A percentile compares a stretch with the other conserved stretches of the same genome.
These are phyloP conservation scores for Heterotilapia buettikoferi DNA, from an alignment of 2,113 vertebrate genomes.

Conservation along the genomic window DNA sequence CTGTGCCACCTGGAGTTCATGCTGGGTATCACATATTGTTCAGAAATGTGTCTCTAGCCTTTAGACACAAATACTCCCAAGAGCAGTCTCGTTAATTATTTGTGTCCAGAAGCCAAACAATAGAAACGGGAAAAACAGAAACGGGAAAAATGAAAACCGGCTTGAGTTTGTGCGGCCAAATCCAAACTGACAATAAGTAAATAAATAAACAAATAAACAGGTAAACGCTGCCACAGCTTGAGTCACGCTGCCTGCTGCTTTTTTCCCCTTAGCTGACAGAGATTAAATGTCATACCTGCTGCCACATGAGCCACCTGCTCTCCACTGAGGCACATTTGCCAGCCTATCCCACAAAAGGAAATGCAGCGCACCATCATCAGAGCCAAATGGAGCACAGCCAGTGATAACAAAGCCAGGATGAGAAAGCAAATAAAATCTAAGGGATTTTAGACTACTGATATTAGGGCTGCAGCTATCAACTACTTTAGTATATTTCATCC, in stretches of 20 bases:
- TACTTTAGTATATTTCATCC: not conserved
- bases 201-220: not conserved
- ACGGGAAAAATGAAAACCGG: not conserved
- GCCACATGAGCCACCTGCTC: slow-evolving; percentile 10
- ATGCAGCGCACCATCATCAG: not conserved
- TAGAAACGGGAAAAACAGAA: not conserved
- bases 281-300: slow-evolving; percentile 44
- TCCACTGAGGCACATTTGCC: not conserved
- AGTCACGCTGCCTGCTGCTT: slow-evolving; percentile 17
- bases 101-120: not conserved
- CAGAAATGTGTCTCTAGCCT: not conserved
- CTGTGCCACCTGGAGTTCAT: slow-evolving; percentile 13
- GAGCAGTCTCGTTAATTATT: not conserved
- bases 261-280: not conserved
- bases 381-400: not conserved
- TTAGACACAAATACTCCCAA: not conserved
- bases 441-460: not conserved
- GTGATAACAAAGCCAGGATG: not conserved
- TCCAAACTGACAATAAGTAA: not conserved
- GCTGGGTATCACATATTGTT: not conserved
- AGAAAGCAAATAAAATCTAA: not conserved
- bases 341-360: not conserved
- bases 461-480: not conserved
- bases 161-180: not conserved
- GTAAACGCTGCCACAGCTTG: slow-evolving; percentile 9